Conservation (phyloP, 2,113 vertebrate species). For the Solea solea region DNA sequence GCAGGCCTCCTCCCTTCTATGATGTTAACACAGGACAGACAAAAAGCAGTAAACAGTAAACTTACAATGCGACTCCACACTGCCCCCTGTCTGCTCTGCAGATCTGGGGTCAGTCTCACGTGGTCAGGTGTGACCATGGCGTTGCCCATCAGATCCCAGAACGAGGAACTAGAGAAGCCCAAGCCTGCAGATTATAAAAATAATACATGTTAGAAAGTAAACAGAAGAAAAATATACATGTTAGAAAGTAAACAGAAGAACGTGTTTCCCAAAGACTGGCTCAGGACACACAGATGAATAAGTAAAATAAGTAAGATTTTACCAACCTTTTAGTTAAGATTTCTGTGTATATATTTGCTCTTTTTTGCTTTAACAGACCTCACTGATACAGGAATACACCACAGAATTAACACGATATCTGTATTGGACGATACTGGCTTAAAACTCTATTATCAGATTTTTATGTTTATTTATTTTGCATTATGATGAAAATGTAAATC, state of each 20-base stretch:
- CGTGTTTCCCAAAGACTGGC: background rate
- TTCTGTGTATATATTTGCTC: no score
- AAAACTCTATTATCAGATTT: no score
- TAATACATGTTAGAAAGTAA: background rate
- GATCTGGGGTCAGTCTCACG: slow-evolving; percentile 91
- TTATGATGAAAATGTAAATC: no score
- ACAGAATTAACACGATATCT: no score
- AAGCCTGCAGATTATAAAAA: slow-evolving; percentile 78
- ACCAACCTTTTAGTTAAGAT: no score
- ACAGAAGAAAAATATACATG: no score
- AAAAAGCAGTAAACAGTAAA: slow-evolving; percentile 3
- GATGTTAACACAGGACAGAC: background rate
- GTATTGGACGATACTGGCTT: no score
- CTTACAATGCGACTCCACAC: slow-evolving; percentile 95
- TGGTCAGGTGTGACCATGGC: slow-evolving; percentile 91
- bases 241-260: background rate
- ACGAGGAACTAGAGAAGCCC: slow-evolving; percentile 87
- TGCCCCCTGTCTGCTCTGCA: slow-evolving; percentile 93
- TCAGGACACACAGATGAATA: no score
- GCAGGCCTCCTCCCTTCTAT: background rate
- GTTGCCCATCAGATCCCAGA: slow-evolving; percentile 93
- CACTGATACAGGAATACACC: no score
- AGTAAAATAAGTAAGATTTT: no score
- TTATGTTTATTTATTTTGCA: no score
- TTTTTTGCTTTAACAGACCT: no score